Evolutionary conservation across 2,888 invertebrate genomes (phyloP), one percentile per base, ranked within the genome.

Genomic region (Limnephilus rhombicus): DNA sequence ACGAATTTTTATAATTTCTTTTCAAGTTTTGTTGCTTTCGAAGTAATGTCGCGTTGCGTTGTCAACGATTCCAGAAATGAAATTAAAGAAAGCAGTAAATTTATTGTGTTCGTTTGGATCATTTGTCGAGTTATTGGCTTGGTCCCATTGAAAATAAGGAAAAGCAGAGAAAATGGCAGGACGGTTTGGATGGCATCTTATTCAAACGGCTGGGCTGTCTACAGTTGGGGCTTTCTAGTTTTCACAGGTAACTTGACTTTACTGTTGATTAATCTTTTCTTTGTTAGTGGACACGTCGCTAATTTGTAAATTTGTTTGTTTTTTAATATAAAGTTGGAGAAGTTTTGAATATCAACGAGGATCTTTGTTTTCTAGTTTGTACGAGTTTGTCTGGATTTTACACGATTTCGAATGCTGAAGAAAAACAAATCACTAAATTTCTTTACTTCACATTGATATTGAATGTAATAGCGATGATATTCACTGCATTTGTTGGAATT

Each of bases 111-210:
- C 4, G 18, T 68, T 9, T 88, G 88, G 88, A 31, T 68, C 18
- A 29, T 88, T 68, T 88, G 88, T 88, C 88, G 88, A 2, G 5
- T 31, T 18, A 15, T 34, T 15, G 88, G 88, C 12, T 31, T 88
- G 68, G 31, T 88, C 13, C 68, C 88, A 0, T 53, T 88, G 68
- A 68, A 53, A 68, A 31, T 88, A 18, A 88, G 31, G 11, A 88
- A 9, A 34, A 0, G 9, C 68, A 31, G 37, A 68, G 31, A 68
- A 18, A 24, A 53, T 5, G 88, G 80, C 15, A 68, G 7, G 24
- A 88, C 18, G 0, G 68, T 80, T 29, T 88, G 88, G 88, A 53
- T 68, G 18, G 68, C 88, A 15, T 88, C 88, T 34, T 88, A 68
- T 68, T 88, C 88, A 3, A 31, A 15, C 24, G 29, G 37, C 13